Evolutionary conservation across 53 echinoderm and acorn worm species (phyloP), one percentile per base, ranked within the genome.

Genomic region (Echinometra lucunter): DNA sequence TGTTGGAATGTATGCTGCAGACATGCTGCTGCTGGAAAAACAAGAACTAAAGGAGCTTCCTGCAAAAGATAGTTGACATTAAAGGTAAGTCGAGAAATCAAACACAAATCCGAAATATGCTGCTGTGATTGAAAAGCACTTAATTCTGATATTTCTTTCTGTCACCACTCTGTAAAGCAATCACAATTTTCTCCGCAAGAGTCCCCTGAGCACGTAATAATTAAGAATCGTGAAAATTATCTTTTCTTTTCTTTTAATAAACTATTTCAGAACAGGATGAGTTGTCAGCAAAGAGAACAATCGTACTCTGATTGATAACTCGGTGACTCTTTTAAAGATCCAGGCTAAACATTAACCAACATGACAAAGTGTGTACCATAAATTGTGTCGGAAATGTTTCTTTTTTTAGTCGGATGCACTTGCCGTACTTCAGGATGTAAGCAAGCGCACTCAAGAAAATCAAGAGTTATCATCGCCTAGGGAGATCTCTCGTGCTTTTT

Each of bases 1-100:
- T 78, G 78, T 78, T 28, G 85, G 85, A 85, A 85, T 85, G 85
- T 85, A 85, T 28, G 15, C 19, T 45, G 28, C 44, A 85, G 49
- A 85, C 49, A 85, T 3, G 0, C 47, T 28, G 13, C 49, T 27
- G 49, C 30, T 11, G 28, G 27, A 49, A 47, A 47, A 6, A 1
- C 45, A 11, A 69, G 30, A 30, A 69, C 69, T 69, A 34, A 32
- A 34, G 69, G 10, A 10, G 34, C 32, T 30, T 30, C 69, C 32
- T 12, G 69, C 11, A 30, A 6, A 30, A 69, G 32, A 69, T 23
- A 27, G 37, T 5, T 35, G 12, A 10, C 4, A 74, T 74, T 8
- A 74, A 74, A 78, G 12, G 38, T 42, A 42, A 37, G 28, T 67
- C 6, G 13, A 4, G 40, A 37, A 37, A 0, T 78, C 37, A 78